Evolutionary conservation across 2,113 vertebrate species (phyloP), one percentile per base, ranked within the genome.

Genomic region (Calidris pugnax): DNA sequence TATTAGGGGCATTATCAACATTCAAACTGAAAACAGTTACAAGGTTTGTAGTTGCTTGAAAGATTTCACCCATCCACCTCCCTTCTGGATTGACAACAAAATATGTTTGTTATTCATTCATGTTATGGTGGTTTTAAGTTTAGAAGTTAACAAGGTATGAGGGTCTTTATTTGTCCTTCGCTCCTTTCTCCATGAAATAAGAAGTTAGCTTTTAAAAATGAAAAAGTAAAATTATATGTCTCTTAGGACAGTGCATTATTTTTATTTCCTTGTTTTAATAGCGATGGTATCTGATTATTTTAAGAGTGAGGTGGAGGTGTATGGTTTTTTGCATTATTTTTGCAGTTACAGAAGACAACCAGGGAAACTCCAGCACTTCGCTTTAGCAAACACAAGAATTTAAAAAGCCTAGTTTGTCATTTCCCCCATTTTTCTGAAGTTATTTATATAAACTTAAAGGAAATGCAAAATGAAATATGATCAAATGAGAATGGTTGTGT

Each of bases 281-380:
- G 9, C 24, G 6, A 48, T 39, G 5, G 9, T 3, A 73, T 55
- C 33, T 11, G 20, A 10, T 64, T 48, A 6, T 23, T 45, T 81
- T 37, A 26, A 24, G 0, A 28, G 7, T 64, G 2, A 6, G 8
- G 3, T 28, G 15, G 12, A 6, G 4, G 3, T 76, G 7, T 45
- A 14, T 9, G 2, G 1, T 2, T 33, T 62, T 59, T 27, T 30
- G 7, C 17, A 62, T 45, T 35, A 30, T 55, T 30, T 55, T 55
- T 55, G 53, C 33, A 66, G 33, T 26, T 11, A 35, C 3, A 56
- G 33, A 81, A 10, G 15, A 35, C 41, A 87, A 82, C 6, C 4
- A 45, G 22, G 39, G 39, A 41, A 79, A 55, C 56, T 51, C 16
- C 6, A 68, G 28, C 10, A 17, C 4, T 35, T 55, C 3, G 6